Base-by-base conservation (phyloP, 2,113 vertebrate species). In the Grallaria varia region DNA sequence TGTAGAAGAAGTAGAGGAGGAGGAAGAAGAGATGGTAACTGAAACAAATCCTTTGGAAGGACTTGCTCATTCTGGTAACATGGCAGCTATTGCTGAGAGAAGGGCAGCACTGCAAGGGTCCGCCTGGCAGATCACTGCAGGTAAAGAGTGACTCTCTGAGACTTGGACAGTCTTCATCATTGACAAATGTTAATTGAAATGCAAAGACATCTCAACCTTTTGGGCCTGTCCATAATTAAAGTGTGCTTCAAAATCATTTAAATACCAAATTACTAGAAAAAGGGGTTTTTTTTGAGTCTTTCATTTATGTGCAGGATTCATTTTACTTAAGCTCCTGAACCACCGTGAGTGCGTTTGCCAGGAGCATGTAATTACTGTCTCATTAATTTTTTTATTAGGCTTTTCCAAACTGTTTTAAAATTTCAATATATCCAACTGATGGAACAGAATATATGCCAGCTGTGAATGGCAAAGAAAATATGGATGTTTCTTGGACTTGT, bases 91-190 rank as follows among this genome's bases (percentile, higher is more conserved):
- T 56, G 97, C 98, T 14, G 98, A 99, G 62, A 98, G 98, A 71
- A 98, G 97, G 24, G 97, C 96, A 35, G 89, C 97, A 3, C 97
- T 99, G 62, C 97, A 98, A 81, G 99, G 99, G 2, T 99, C 99
- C 2, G 89, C 97, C 6, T 99, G 99, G 99, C 98, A 99, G 94
- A 94, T 99, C 80, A 97, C 98, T 87, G 88, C 96, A 97, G 98
- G 98, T 99, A 97, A 95, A 53, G 77, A 67, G 7, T 27, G 6
- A 4, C 55, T 87, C 44, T 58, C 30, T 63, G 17, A 63, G 33
- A 31, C 59, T 71, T 55, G 8, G 18, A 39, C 23, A 39, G 0
- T 49, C 24, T n/a, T 69, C 6, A 3, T 71, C 78, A 44, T 37
- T 85, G 68, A 22, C 39, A 59, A 63, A 33, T 66, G 25, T 49